Evolutionary conservation across 1,140 invertebrate species (phyloP).

Genomic region (Saccostrea glomerata): DNA sequence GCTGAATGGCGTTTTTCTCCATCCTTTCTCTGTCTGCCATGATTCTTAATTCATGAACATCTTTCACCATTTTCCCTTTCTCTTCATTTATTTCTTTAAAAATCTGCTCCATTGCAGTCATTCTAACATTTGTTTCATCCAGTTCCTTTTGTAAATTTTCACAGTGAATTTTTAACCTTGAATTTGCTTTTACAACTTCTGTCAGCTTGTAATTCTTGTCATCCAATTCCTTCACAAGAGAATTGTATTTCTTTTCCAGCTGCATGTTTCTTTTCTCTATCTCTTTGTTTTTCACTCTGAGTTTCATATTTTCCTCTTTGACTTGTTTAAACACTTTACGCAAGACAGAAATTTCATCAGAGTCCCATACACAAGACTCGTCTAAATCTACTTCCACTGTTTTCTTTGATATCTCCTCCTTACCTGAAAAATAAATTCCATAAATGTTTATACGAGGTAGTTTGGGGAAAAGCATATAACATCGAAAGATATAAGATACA

Average conservation of each 20-base stretch:
- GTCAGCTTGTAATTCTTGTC: slow-evolving; percentile 51
- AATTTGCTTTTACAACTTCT: slow-evolving; percentile 64
- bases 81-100: slow-evolving; percentile 64
- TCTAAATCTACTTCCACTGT: slow-evolving; percentile 55
- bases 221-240: slow-evolving; percentile 48
- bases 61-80: slow-evolving; percentile 59
- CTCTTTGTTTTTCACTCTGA: slow-evolving; percentile 58
- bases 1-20: slow-evolving; percentile 49
- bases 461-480: too few species aligned
- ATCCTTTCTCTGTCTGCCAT: slow-evolving; percentile 58
- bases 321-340: slow-evolving; percentile 64
- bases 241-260: slow-evolving; percentile 54
- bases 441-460: neutral
- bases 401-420: neutral
- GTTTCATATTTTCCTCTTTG: slow-evolving; percentile 59
- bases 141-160: slow-evolving; percentile 61
- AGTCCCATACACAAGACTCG: slow-evolving; percentile 63
- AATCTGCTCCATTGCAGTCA: slow-evolving; percentile 64
- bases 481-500: too few species aligned
- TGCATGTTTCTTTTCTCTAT: slow-evolving; percentile 57
- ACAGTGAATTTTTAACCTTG: slow-evolving; percentile 65
- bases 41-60: slow-evolving; percentile 60
- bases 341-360: slow-evolving; percentile 61
- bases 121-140: slow-evolving; percentile 54
- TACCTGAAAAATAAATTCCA: neutral